These are phyloP conservation scores for Augiades crinisus DNA, from an alignment of 2,888 invertebrate genomes.

Conservation along the genomic window DNA sequence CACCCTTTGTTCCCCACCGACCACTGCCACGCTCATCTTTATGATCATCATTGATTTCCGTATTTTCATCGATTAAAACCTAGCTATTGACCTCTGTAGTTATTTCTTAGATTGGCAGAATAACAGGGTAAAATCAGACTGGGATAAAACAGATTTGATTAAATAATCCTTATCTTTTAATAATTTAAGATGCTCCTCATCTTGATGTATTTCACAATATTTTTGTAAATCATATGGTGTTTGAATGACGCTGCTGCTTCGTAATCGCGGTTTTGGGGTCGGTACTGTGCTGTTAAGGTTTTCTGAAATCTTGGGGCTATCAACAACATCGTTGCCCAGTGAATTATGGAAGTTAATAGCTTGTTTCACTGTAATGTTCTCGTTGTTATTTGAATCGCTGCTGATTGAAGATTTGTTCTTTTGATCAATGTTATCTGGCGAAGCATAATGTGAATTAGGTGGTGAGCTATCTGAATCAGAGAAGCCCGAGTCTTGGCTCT, in stretches of 20 bases:
- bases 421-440: conserved; percentile 53
- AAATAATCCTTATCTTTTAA: conserved; percentile 63
- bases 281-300: conserved; percentile 45
- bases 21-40: too few relatives aligned
- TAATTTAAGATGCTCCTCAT: conserved; percentile 68
- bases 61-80: too few relatives aligned
- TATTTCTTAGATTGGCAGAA: too few relatives aligned
- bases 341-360: conserved; percentile 67
- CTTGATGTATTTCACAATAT: conserved; percentile 74
- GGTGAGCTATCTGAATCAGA: conserved; percentile 88
- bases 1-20: too few relatives aligned
- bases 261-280: conserved; percentile 64
- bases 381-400: conserved; percentile 72
- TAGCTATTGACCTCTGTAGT: too few relatives aligned
- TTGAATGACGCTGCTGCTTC: conserved; percentile 76
- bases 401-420: conserved; percentile 66
- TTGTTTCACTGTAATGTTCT: conserved; percentile 71
- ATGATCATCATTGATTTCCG: too few relatives aligned
- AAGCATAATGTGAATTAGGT: conserved; percentile 66
- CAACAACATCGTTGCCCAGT: conserved; percentile 55
- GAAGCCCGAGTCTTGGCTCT: conserved; percentile 91
- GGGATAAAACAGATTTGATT: too few relatives aligned
- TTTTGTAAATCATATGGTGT: conserved; percentile 77
- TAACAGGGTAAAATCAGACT: too few relatives aligned
- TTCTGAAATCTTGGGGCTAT: conserved; percentile 47